Base-by-base conservation (phyloP, 1,140 invertebrate species). In the Rhopalosiphum padi region DNA sequence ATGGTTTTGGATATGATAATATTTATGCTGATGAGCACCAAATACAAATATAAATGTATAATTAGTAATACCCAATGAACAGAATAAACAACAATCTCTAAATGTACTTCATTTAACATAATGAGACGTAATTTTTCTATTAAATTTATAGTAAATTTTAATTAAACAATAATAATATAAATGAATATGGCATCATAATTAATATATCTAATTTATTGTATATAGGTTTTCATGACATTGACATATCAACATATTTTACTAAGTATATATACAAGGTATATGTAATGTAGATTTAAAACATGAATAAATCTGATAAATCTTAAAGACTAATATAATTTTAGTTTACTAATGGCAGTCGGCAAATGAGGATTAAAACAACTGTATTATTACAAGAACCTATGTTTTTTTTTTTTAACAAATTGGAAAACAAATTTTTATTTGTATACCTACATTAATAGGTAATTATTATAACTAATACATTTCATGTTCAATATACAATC, bases 1-100 rank as follows among this genome's bases (percentile, higher is more conserved):
- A 99, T 99, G 98, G 95, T 97, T 88, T 94, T 96, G 1, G 98
- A 98, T 94, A 98, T 98, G 96, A 77, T 97, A 0, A 95, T 99
- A 37, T 99, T 99, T 94, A 96, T 96, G 82, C 94, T 97, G 0
- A 96, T 99, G 96, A 97, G 98, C 3, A 95, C 96, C 93, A 96
- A 95, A 92, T 98, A 98, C 94, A 96, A 97, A 55, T 94, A 94
- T 82, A 94, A 94, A 46, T 94, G 95, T 46, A 94, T 95, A 41
- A 41, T 41, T 41, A 41, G 41, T 41, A 18, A 95, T 95, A 7
- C 95, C 95, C 43, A 88, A 88, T 87, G 15, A 87, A 51, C 6
- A 87, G 43, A 87, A 87, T 88, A n/a, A 87, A 87, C 23, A 23
- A n/a, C 37, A 3, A 35, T 41, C 37, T 85, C 4, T 23, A 85